Conservation (phyloP, 2,797 vertebrate species). For the Acipenser oxyrinchus region DNA sequence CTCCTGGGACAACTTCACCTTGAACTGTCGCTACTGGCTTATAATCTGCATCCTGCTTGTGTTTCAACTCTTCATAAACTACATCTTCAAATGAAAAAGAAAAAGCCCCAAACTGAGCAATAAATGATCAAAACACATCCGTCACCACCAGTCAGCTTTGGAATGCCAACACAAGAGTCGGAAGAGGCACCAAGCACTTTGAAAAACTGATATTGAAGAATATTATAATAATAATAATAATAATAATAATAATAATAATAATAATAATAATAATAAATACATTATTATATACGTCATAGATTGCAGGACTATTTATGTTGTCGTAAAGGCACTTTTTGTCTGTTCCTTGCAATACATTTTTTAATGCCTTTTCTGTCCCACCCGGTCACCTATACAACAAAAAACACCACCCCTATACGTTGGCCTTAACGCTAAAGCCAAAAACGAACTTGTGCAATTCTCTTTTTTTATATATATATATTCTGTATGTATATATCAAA, state of each 20-base stretch:
- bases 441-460: slow-evolving; percentile 44
- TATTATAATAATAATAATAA: not conserved
- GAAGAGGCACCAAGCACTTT: slow-evolving; percentile 75
- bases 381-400: slow-evolving; percentile 5
- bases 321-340: slow-evolving; percentile 34
- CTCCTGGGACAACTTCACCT: slow-evolving; percentile 51
- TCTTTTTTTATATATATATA: too few species aligned
- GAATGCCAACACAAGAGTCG: slow-evolving; percentile 47
- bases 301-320: slow-evolving; percentile 40
- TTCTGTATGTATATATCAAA: slow-evolving; percentile 1
- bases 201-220: slow-evolving; percentile 25
- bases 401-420: slow-evolving; percentile 33
- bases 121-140: slow-evolving; percentile 58
- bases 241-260: not conserved
- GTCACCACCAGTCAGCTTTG: slow-evolving; percentile 1
- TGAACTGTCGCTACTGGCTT: slow-evolving; percentile 75
- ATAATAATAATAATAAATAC: slow-evolving; percentile 8
- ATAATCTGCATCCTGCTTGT: slow-evolving; percentile 78
- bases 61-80: slow-evolving; percentile 84
- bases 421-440: slow-evolving; percentile 91
- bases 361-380: slow-evolving; percentile 28
- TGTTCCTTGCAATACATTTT: slow-evolving; percentile 54
- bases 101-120: slow-evolving; percentile 47
- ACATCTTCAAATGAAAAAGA: slow-evolving; percentile 72
- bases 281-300: slow-evolving; percentile 18